Base-by-base conservation (phyloP, 2,797 vertebrate species). In the Tadarida brasiliensis region DNA sequence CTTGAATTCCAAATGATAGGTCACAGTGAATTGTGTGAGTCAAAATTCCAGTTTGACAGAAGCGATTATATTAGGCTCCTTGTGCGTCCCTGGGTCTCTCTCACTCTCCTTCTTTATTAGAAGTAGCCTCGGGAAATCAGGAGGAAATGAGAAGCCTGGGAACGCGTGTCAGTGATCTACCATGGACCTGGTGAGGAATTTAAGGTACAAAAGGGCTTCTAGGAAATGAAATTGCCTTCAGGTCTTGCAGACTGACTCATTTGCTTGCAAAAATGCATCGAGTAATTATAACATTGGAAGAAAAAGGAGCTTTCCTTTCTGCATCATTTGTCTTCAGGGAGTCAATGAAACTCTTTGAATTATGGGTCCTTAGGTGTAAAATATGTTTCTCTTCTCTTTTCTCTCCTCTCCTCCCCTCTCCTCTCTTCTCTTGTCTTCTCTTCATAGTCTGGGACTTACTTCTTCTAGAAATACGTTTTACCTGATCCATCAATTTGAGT, bases 171-270 rank as follows among this genome's bases (percentile, higher is more conserved):
- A 92, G 84, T 59, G 94, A 98, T 98, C 97, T 96, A 86, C 98
- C 95, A 6, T 17, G 96, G 97, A 93, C 97, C 96, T 49, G 85
- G 87, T 65, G 96, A 94, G 97, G 97, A 98, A 97, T 97, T 98
- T 97, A 98, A 96, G 90, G 91, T 76, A 96, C 96, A 96, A 96
- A 76, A 95, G 95, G 87, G 97, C 96, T 97, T 96, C 97, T 95
- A 96, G 96, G 96, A 98, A 98, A 98, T 97, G 97, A 97, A 98
- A 98, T 97, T 95, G 97, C 98, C 97, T 93, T 91, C 0, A 39
- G 98, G 96, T 65, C 95, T 96, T 95, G 71, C 80, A 97, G 97
- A 97, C 95, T 94, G 96, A 94, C 98, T 96, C 81, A 59, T 74
- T 80, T 30, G 56, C 82, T 94, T 80, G 24, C 57, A 17, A 94